A percentile compares a stretch with the other conserved stretches of the same genome.
Evolutionary conservation across 1,140 invertebrate genomes (phyloP).

Genomic region (Pomacea maculata): DNA sequence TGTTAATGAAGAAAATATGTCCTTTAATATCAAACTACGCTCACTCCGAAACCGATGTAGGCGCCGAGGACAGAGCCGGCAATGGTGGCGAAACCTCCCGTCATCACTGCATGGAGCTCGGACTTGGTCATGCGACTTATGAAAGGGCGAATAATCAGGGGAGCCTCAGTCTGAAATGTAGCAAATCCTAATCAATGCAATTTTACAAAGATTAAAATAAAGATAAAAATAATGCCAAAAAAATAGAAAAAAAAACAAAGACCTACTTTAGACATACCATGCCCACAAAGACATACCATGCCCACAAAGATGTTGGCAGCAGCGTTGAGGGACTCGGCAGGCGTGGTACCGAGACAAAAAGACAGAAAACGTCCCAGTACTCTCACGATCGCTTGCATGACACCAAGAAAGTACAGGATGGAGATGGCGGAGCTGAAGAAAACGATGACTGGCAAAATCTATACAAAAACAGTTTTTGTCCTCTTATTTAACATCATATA

Average conservation of each 20-base stretch:
- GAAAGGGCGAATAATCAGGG: slow-evolving; percentile 59
- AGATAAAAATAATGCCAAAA: no score
- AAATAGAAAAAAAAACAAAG: no score
- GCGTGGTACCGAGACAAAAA: slow-evolving; percentile 52
- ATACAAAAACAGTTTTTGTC: slow-evolving; percentile 9
- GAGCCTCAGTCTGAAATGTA: slow-evolving; percentile 56
- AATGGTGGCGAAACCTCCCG: slow-evolving; percentile 62
- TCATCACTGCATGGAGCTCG: slow-evolving; percentile 61
- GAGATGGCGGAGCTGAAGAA: slow-evolving; percentile 61
- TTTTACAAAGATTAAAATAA: no score
- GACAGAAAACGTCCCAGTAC: slow-evolving; percentile 52
- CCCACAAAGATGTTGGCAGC: slow-evolving; percentile 64
- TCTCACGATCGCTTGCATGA: slow-evolving; percentile 57
- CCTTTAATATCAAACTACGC: not conserved
- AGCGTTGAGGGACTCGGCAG: slow-evolving; percentile 60
- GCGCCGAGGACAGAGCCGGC: slow-evolving; percentile 55
- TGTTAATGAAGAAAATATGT: not conserved
- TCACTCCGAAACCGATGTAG: slow-evolving; percentile 56
- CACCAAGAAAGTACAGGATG: slow-evolving; percentile 59
- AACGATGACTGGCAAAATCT: slow-evolving; percentile 59
- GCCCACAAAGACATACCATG: slow-evolving; percentile 41
- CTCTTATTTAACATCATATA: no score
- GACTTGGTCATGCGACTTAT: slow-evolving; percentile 57
- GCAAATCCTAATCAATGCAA: no score
- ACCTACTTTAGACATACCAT: not conserved